Evolutionary conservation across 2,113 vertebrate genomes (phyloP), one percentile per base, ranked within the genome.

Genomic region (Sander vitreus): DNA sequence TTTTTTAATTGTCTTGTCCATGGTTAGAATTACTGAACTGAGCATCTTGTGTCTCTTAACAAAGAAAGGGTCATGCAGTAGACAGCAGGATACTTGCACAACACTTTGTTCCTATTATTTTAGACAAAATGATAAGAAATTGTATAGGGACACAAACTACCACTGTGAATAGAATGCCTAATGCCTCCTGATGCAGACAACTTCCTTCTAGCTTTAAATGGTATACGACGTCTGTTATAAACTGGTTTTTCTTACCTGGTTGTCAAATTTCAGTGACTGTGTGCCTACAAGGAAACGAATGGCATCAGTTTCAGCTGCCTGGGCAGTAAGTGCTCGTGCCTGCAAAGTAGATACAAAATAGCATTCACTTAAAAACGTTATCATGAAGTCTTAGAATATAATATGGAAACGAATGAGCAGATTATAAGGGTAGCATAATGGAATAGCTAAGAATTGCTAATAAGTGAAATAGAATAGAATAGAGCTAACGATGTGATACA

Each of bases 231-330:
- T 27, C 1, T 45, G 25, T 12, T 5, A 15, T 70, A 2, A 10
- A 18, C 1, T 0, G 18, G 1, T n/a, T 16, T 55, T 19, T 57
- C 92, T 94, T 67, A 99, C 98, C 98, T 99, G 98, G 93, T 99
- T 99, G 90, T 99, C 98, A 92, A 97, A 99, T 91, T 97, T 99
- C 23, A 99, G 96, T 59, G 98, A 99, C 91, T 99, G 98, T 1
- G 98, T 99, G 83, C 98, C 98, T 89, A 99, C 97, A 60, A 99
- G 94, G 92, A 99, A 99, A 65, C 98, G 96, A 84, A 99, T 97
- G 83, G 98, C 97, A 92, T 99, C 98, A 0, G 98, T 99, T 91
- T 99, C 98, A 69, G 97, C 98, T 43, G 96, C 96, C 91, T 99
- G 98, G 69, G 98, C 96, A n/a, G 98, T 96, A 25, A 99, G 95